phyloP scores from a whole-genome alignment of 2,888 invertebrate genomes.

The Andrena bucephala region DNA sequence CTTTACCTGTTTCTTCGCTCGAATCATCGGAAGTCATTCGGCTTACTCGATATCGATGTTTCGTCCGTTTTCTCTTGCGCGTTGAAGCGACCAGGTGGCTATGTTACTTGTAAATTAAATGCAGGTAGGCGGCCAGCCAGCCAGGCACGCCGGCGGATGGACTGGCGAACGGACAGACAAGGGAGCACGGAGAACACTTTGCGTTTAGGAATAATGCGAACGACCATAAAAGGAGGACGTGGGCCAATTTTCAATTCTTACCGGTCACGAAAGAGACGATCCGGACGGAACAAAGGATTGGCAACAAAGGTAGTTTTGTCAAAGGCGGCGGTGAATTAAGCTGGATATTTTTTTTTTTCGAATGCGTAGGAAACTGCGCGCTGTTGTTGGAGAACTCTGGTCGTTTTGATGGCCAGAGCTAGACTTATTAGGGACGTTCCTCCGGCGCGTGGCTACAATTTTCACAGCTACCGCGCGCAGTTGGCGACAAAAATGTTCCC shows the following conservation, averaged over 20 bases:
- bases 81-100: too few species aligned
- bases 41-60: too few species aligned
- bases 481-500: slow-evolving; percentile 55
- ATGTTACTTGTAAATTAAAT: too few species aligned
- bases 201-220: background rate
- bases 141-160: too few species aligned
- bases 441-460: slow-evolving; percentile 34
- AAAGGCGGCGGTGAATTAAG: background rate
- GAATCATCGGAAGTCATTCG: too few species aligned
- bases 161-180: background rate
- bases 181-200: background rate
- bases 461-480: slow-evolving; percentile 37
- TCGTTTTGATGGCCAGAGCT: slow-evolving; percentile 17
- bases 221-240: background rate
- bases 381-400: slow-evolving; percentile 6
- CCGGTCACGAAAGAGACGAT: background rate
- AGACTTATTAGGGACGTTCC: slow-evolving; percentile 34
- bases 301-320: slow-evolving; percentile 13
- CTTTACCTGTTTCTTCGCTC: too few species aligned
- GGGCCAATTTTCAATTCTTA: slow-evolving; percentile 30
- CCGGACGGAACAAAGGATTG: slow-evolving; percentile 17
- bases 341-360: background rate
- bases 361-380: background rate
- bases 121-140: too few species aligned
- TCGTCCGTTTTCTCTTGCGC: too few species aligned